Percentiles rank a stretch among this genome's conserved stretches.
phyloP scores from a whole-genome alignment of 2,888 invertebrate species.

The Charanyca ferruginea region DNA sequence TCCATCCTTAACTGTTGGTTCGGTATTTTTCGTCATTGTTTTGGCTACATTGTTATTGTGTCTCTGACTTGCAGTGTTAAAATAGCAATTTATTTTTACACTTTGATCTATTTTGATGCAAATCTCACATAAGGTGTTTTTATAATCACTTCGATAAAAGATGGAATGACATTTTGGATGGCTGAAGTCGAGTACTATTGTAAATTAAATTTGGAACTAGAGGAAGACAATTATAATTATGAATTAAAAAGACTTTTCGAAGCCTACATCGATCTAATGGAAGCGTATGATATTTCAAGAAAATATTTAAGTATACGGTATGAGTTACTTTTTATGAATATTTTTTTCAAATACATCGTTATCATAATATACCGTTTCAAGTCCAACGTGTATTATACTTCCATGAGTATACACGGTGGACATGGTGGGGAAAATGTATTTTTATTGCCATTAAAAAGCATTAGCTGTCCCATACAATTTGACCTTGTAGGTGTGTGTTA shows the following conservation, averaged over 20 bases:
- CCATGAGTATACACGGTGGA: too few relatives aligned
- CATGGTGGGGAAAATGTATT: too few relatives aligned
- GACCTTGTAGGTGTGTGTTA: too few relatives aligned
- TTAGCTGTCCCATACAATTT: too few relatives aligned
- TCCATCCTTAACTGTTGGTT: constrained; percentile 4
- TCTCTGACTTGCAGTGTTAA: neutral
- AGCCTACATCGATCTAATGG: constrained; percentile 17
- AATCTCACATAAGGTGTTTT: constrained; percentile 14
- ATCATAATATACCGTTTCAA: too few relatives aligned
- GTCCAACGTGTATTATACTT: too few relatives aligned
- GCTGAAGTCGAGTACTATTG: constrained; percentile 9
- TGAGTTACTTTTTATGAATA: neutral
- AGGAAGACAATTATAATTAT: constrained; percentile 6
- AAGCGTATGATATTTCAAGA: constrained; percentile 24
- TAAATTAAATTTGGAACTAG: neutral
- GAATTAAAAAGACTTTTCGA: constrained; percentile 9
- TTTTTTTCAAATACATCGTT: neutral
- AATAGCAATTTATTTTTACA: constrained; percentile 1
- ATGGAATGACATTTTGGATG: constrained; percentile 20
- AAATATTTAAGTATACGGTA: constrained; percentile 20
- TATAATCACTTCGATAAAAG: constrained; percentile 14
- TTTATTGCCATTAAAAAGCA: too few relatives aligned
- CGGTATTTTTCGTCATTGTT: neutral
- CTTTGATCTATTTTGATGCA: constrained; percentile 23
- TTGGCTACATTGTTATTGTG: neutral